Conservation (phyloP, 2,113 vertebrate genomes). For the Bujurquina vittata region DNA sequence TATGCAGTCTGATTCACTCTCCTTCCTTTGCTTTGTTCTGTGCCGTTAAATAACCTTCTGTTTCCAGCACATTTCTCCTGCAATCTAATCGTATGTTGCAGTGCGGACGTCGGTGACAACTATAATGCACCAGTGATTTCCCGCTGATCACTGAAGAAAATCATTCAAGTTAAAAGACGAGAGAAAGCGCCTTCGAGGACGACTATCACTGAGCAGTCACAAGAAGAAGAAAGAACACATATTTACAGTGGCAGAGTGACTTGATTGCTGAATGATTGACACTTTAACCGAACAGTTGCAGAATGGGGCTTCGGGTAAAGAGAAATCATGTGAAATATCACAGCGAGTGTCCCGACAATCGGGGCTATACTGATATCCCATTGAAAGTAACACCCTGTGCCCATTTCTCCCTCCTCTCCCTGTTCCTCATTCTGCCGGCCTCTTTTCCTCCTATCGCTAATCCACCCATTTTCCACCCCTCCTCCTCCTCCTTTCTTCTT, state of each 20-base stretch:
- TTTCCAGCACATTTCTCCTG: background rate
- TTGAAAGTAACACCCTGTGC: slow-evolving; percentile 28
- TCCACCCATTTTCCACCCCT: slow-evolving; percentile 39
- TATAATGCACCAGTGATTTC: background rate
- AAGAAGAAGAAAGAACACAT: background rate
- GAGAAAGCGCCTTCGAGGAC: background rate
- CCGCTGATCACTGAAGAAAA: background rate
- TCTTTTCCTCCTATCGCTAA: slow-evolving; percentile 48
- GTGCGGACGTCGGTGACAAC: background rate
- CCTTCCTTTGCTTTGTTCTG: background rate
- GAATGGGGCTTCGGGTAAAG: background rate
- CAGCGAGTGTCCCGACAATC: slow-evolving; percentile 8
- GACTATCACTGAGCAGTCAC: background rate
- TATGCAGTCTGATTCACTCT: background rate
- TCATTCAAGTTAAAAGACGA: background rate
- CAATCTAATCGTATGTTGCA: background rate
- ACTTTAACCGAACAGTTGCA: background rate
- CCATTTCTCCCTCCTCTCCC: slow-evolving; percentile 36
- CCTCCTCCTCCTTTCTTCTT: slow-evolving; percentile 5
- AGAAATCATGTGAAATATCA: background rate
- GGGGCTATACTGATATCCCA: slow-evolving; percentile 11
- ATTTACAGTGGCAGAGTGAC: background rate
- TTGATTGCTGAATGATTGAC: background rate
- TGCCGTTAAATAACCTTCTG: background rate
- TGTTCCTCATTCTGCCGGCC: slow-evolving; percentile 16